Evolutionary conservation across 2,888 invertebrate genomes (phyloP).

Genomic region (Philereme transversata): DNA sequence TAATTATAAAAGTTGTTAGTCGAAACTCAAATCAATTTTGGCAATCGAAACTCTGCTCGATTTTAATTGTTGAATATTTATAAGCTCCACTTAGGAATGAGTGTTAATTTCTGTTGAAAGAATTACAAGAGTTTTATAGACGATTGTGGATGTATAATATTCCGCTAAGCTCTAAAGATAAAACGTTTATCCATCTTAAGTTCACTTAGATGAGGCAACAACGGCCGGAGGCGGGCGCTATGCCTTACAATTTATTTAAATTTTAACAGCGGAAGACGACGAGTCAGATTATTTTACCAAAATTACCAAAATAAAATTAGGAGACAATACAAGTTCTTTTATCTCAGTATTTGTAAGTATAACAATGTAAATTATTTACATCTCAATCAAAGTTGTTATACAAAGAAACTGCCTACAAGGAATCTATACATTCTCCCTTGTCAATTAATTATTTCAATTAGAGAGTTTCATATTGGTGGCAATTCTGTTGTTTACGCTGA

Average conservation of each 20-base stretch:
- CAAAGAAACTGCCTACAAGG: background rate
- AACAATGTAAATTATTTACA: conserved; percentile 6
- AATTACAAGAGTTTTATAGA: conserved; percentile 16
- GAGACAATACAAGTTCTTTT: conserved; percentile 1
- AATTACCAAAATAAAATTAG: conserved; percentile 10
- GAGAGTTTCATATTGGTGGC: conserved; percentile 8
- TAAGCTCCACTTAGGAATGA: too few relatives aligned
- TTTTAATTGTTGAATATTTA: too few relatives aligned
- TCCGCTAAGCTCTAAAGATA: conserved; percentile 25
- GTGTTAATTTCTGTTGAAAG: conserved; percentile 2
- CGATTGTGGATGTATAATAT: conserved; percentile 22
- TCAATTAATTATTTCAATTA: conserved; percentile 16
- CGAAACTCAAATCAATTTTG: too few relatives aligned
- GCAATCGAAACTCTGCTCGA: too few relatives aligned
- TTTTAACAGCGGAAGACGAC: conserved; percentile 1
- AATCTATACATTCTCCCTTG: conserved; percentile 6
- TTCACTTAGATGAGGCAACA: conserved; percentile 14
- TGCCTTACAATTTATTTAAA: conserved; percentile 14
- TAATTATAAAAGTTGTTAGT: too few relatives aligned
- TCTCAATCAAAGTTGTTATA: background rate
- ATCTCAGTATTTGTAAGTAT: background rate
- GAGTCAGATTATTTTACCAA: background rate
- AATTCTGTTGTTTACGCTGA: too few relatives aligned
- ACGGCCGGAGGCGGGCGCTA: conserved; percentile 1
- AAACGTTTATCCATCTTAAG: conserved; percentile 19